These are phyloP conservation scores for Flabesymbios commensalis DNA, from an alignment of 2,888 invertebrate genomes.

Conservation along the genomic window DNA sequence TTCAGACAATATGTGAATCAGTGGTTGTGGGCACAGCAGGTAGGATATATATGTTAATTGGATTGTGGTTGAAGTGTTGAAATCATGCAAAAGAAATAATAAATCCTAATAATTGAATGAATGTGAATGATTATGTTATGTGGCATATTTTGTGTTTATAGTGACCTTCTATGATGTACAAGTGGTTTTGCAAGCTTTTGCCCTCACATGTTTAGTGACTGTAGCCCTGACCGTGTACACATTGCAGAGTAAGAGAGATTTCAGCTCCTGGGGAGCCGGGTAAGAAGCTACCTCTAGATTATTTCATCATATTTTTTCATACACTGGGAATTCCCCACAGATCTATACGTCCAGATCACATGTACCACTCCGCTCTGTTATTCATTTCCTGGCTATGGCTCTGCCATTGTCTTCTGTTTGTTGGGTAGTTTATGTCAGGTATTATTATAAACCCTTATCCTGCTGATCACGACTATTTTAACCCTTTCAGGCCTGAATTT, in stretches of 20 bases:
- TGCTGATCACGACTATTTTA: no score
- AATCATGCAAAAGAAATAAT: no score
- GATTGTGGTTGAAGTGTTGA: no score
- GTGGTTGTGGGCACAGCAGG: background rate
- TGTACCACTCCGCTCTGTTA: background rate
- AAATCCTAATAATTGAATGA: no score
- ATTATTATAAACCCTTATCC: no score
- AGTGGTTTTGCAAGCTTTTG: slow-evolving; percentile 78
- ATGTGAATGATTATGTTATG: no score
- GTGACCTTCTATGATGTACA: slow-evolving; percentile 78
- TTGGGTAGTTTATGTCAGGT: no score
- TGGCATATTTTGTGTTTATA: slow-evolving; percentile 19
- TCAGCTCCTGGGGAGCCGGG: slow-evolving; percentile 78
- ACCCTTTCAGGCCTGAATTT: no score
- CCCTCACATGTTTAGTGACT: slow-evolving; percentile 76
- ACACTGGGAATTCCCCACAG: background rate
- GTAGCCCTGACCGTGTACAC: slow-evolving; percentile 79
- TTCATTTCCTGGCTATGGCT: no score
- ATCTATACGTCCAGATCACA: background rate
- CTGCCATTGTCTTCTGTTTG: no score
- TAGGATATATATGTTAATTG: background rate
- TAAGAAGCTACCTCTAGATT: slow-evolving; percentile 64
- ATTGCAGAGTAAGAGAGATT: slow-evolving; percentile 83
- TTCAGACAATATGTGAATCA: slow-evolving; percentile 10
- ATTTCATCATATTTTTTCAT: background rate